Evolutionary conservation across 1,140 invertebrate species (phyloP), one percentile per base, ranked within the genome.

Genomic region (Platorchestia sp.): DNA sequence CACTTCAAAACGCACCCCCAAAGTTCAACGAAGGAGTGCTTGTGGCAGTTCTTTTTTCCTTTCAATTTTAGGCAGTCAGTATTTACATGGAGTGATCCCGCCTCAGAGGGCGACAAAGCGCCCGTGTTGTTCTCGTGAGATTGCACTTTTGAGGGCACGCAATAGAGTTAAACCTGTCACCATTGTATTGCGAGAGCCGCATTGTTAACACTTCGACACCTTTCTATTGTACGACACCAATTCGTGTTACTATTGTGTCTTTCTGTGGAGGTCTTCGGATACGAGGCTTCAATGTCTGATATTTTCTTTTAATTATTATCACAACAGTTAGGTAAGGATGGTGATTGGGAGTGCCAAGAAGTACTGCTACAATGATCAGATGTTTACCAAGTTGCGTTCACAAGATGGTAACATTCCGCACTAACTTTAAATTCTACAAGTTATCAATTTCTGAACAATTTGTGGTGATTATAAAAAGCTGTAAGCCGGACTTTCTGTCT

Each of bases 221-320:
- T 89, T 43, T 89, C 41, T 44, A 89, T 89, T 89, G 41, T 89
- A 16, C n/a, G 7, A 44, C 10, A 44, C 87, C 36, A 89, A 89
- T 89, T 44, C 87, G 87, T 42, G 87, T 42, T 42, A 89, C 87
- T 89, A 43, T 89, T 89, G 87, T 89, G 36, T 41, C 87, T 89
- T 89, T 42, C 87, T 41, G 14, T 14, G 22, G 87, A 19, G 43
- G 41, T 89, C 87, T 42, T 41, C 10, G 87, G n/a, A 89, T 89
- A 89, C 43, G 27, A 5, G 41, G 36, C 87, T 5, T 89, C 41
- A 19, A 89, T 42, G 36, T 89, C 87, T 89, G 36, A 89, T 89
- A 89, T 89, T 89, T 89, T 89, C 87, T 89, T 89, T 89, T 89
- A 89, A 89, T 89, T 89, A 89, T 16, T 89, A n/a, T n/a, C n/a